phyloP scores from a whole-genome alignment of 2,888 invertebrate genomes.

The Campopleginae sp. region DNA sequence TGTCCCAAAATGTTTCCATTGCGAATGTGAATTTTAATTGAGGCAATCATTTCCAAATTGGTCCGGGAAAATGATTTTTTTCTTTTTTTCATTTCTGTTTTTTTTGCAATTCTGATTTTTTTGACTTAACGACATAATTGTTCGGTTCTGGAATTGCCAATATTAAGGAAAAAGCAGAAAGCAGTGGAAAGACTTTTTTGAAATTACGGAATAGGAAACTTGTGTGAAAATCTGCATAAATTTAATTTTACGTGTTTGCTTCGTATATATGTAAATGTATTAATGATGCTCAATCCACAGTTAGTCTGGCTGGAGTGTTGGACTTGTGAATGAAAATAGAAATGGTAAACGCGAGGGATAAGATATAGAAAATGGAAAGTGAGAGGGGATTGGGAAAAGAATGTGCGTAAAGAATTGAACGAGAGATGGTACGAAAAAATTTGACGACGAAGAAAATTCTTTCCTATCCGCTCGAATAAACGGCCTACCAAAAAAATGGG shows the following conservation, averaged over 20 bases:
- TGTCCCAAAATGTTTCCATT: no score
- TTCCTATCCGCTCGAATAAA: not conserved
- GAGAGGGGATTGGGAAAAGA: not conserved
- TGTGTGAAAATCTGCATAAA: not conserved
- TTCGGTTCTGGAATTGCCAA: not conserved
- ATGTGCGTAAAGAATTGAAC: not conserved
- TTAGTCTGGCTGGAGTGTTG: not conserved
- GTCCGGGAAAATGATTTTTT: no score
- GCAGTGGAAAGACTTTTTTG: constrained; percentile 18
- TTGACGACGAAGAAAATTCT: not conserved
- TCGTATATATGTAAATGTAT: not conserved
- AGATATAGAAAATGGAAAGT: not conserved
- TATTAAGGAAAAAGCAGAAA: constrained; percentile 1
- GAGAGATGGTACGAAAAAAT: not conserved
- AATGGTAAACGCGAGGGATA: not conserved
- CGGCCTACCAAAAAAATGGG: not conserved
- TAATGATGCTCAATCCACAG: not conserved
- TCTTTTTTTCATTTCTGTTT: no score
- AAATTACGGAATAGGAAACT: constrained; percentile 14
- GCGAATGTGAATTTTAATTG: no score
- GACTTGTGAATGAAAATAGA: not conserved
- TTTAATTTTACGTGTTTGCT: not conserved
- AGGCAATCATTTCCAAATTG: no score
- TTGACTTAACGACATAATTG: not conserved
- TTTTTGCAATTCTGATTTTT: no score